Percentiles rank a stretch among this genome's conserved stretches.
These are phyloP conservation scores for Willisornis vidua DNA, from an alignment of 2,113 vertebrate genomes.

Conservation along the genomic window DNA sequence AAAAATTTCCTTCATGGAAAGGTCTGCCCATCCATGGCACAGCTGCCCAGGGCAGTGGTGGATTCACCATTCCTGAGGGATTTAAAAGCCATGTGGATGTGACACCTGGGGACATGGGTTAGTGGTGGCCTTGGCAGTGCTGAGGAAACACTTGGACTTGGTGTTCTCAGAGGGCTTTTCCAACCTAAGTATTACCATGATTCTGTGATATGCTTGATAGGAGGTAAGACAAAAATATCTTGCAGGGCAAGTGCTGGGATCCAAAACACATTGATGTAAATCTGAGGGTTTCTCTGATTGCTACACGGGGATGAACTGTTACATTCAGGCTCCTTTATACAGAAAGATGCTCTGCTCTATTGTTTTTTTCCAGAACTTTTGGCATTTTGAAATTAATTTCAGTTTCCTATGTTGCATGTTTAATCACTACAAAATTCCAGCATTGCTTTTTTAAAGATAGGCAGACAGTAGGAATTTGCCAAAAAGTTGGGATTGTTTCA, in stretches of 20 bases:
- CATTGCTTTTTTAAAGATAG: neutral
- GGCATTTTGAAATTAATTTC: neutral
- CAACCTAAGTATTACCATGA: neutral
- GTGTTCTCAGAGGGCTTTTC: neutral
- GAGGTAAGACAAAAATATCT: neutral
- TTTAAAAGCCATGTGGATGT: fast-evolving
- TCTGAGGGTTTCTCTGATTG: neutral
- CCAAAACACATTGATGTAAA: neutral
- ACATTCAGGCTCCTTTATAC: neutral
- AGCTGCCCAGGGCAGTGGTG: fast-evolving
- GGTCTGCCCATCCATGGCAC: fast-evolving
- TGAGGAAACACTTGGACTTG: neutral
- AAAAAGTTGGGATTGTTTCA: neutral
- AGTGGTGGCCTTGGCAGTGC: neutral
- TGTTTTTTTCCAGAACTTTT: neutral
- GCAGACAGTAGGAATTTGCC: fast-evolving
- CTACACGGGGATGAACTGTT: neutral
- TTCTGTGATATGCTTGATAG: fast-evolving
- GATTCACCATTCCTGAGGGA: fast-evolving
- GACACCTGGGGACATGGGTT: fast-evolving
- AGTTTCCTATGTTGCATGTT: neutral
- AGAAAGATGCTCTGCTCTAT: neutral
- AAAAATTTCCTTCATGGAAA: fast-evolving
- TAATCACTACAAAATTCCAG: neutral
- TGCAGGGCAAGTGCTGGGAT: no score